Evolutionary conservation across 1,140 invertebrate species (phyloP), one percentile per base, ranked within the genome.

Genomic region (Plutomurus gul): DNA sequence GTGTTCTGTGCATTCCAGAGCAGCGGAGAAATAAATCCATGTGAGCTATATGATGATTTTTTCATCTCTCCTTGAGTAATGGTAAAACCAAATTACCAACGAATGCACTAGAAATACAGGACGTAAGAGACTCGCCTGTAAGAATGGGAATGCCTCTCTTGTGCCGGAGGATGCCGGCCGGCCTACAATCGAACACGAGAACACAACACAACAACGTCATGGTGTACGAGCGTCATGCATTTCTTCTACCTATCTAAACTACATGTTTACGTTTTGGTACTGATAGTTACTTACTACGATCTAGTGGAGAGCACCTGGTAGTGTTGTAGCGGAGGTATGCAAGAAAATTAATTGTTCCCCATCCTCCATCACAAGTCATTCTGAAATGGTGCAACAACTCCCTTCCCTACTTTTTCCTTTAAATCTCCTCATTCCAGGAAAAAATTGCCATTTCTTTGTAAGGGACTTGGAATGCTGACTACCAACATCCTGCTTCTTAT

Each of bases 61-160:
- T 72, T 72, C 40, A n/a, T 72, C 40, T 72, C 40, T 72, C 70
- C 70, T 72, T 72, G 70, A 72, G 40, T 72, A 20, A 40, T 72
- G 70, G 20, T 72, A 72, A 43, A 27, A 18, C 70, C 70, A 43
- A 72, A 40, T 72, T 39, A 46, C 70, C 70, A 65, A 13, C 30
- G 70, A 72, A 72, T 72, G 70, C 70, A 72, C 37, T 43, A 40
- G 36, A 30, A 37, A 25, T 27, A 56, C 20, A 51, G 47, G 47
- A 51, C 25, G 25, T 30, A 56, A 27, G 22, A 13, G 8, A 13
- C n/a, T 5, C 4, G 5, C 18, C n/a, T 18, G n/a, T 7, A 65
- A 36, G 27, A 33, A 16, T 65, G 56, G 56, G 56, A 65, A 65
- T 65, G 56, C 27, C 56, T 65, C 22, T 33, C n/a, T n/a, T n/a